Conservation (phyloP, 2,113 vertebrate genomes). For the Peromyscus maniculatus region DNA sequence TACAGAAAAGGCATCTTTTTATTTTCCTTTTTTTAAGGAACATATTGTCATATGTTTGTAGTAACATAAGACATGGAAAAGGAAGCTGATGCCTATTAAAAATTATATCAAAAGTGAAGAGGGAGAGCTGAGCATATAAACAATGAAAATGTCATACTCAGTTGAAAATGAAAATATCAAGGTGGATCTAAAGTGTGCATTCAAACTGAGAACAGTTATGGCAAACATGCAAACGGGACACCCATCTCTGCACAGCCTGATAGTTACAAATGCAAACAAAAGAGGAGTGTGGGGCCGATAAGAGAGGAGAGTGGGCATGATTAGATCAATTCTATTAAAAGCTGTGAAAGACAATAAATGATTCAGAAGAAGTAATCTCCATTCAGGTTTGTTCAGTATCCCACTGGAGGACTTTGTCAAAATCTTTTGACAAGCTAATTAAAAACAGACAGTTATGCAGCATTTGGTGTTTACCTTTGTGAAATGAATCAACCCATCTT, state of each 20-base stretch:
- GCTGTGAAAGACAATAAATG: constrained; percentile 83
- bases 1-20: constrained; percentile 24
- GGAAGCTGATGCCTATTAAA: constrained; percentile 1
- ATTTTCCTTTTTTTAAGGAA: background rate
- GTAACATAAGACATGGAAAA: constrained; percentile 45
- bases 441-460: constrained; percentile 85
- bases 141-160: constrained; percentile 35
- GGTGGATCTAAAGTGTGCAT: constrained; percentile 66
- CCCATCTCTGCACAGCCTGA: constrained; percentile 60
- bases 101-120: background rate
- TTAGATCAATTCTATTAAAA: constrained; percentile 89
- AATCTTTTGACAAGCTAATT: constrained; percentile 91
- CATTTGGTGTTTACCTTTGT: constrained; percentile 86
- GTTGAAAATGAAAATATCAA: constrained; percentile 75
- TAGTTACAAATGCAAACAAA: constrained; percentile 80
- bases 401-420: constrained; percentile 88
- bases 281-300: constrained; percentile 79
- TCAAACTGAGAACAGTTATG: constrained; percentile 55
- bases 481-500: constrained; percentile 86
- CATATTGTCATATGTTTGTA: background rate
- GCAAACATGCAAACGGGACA: constrained; percentile 37
- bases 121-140: constrained; percentile 1
- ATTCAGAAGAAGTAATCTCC: constrained; percentile 85
- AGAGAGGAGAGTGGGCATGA: constrained; percentile 82
- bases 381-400: constrained; percentile 86